Conservation (phyloP, 2,113 vertebrate species). For the Petromus typicus region DNA sequence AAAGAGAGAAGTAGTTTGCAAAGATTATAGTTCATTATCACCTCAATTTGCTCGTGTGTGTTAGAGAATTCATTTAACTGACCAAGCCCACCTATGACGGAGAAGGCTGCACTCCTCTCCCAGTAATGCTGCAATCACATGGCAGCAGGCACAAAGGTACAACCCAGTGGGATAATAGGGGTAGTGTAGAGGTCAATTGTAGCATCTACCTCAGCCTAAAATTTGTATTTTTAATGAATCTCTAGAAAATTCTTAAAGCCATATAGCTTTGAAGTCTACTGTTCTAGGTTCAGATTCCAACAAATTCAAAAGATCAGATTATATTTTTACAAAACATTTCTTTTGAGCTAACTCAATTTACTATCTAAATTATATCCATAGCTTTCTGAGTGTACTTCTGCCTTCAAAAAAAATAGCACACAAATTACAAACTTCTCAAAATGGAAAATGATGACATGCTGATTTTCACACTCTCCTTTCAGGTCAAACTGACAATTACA, state of each 20-base stretch:
- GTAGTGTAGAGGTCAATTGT: no score
- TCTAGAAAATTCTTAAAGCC: background rate
- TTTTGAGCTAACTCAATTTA: slow-evolving; percentile 70
- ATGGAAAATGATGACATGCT: background rate
- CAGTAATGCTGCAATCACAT: background rate
- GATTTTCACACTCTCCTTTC: background rate
- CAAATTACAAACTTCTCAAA: slow-evolving; percentile 71
- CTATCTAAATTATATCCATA: slow-evolving; percentile 78
- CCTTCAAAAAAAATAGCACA: slow-evolving; percentile 58
- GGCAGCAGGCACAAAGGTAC: no score
- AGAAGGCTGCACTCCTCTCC: background rate
- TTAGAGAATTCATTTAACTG: background rate
- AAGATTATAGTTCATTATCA: background rate
- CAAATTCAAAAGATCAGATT: slow-evolving; percentile 59
- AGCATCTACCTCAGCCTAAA: background rate
- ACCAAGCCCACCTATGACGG: background rate
- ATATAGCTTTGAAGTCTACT: background rate
- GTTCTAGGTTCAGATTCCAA: slow-evolving; percentile 68
- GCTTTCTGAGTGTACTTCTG: slow-evolving; percentile 73
- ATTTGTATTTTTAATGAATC: background rate
- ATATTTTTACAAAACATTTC: slow-evolving; percentile 73
- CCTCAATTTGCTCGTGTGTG: background rate
- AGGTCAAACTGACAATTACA: slow-evolving; percentile 33
- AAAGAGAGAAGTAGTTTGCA: background rate
- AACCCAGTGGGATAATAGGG: background rate